Base-by-base conservation (phyloP, 2,888 invertebrate species). In the Podotricha telesiphe region DNA sequence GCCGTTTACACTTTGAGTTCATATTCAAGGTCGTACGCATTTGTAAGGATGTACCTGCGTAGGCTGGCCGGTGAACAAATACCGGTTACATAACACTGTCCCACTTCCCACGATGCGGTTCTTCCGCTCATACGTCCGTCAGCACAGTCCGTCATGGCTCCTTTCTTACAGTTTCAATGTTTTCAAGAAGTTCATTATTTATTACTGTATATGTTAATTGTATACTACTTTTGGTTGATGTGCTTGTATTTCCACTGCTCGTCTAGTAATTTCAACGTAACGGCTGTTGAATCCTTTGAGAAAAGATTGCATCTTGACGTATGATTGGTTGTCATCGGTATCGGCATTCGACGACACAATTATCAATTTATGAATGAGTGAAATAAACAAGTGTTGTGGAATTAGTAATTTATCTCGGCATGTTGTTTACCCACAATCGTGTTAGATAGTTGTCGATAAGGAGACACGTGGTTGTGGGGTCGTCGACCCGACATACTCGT, bases 401-500 rank as follows among this genome's bases (percentile, higher is more conserved):
- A 91, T 93, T 92, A 92, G 91, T 92, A 87, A 93, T 93, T 91
- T 92, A 93, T 93, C 92, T 92, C 91, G 88, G 85, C 82, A 79
- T 83, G 87, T 88, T 90, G 91, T 92, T 92, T 91, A 91, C 92
- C 89, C 89, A 88, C 91, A 92, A 92, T 93, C 91, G 91, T 88
- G 89, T 92, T 92, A 92, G 93, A 93, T 93, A 92, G 92, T 93
- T 92, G 92, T 91, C 92, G 93, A 93, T 93, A 93, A 93, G 92
- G 89, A 91, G 91, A 91, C 93, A 92, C 93, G 93, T 93, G 93
- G 92, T 88, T 84, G 82, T 83, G 91, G 81, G 93, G 90, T 93
- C 92, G 92, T 78, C 89, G 93, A 92, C 92, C 92, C 90, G 87
- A 87, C 87, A 86, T 88, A 91, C 92, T 91, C 91, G 89, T 87